Conservation (phyloP, 1,140 invertebrate species). For the Arion vulgaris region DNA sequence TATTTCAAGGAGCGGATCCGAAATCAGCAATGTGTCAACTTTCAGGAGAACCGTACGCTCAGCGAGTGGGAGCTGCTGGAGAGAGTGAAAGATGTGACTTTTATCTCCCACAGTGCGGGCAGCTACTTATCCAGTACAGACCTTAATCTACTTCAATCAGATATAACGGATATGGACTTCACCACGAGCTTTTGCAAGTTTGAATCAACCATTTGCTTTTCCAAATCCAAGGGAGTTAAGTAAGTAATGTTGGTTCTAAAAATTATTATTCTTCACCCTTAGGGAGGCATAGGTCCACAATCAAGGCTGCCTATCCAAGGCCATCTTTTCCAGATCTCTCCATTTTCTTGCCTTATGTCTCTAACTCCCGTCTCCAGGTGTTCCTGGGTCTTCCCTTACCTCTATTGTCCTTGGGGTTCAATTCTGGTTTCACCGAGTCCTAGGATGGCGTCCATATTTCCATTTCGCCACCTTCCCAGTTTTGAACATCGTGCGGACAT, state of each 20-base stretch:
- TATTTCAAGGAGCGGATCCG: constrained; percentile 81
- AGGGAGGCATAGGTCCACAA: too few relatives aligned
- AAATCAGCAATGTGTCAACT: constrained; percentile 22
- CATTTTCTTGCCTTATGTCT: too few relatives aligned
- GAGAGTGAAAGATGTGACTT: constrained; percentile 49
- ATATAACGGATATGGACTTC: constrained; percentile 82
- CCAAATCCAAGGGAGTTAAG: constrained; percentile 97
- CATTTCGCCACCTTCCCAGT: too few relatives aligned
- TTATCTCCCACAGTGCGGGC: constrained; percentile 39
- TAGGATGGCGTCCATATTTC: too few relatives aligned
- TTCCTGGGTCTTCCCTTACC: too few relatives aligned
- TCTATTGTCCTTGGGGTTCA: too few relatives aligned
- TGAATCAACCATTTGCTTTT: constrained; percentile 94
- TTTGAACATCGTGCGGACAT: too few relatives aligned
- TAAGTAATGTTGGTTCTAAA: constrained; percentile 77
- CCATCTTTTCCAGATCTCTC: too few relatives aligned
- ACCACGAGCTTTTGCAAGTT: constrained; percentile 78
- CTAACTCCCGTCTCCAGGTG: too few relatives aligned
- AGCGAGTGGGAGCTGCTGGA: constrained; percentile 49
- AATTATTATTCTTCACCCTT: too few relatives aligned
- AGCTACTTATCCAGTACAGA: constrained; percentile 56
- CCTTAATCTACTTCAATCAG: constrained; percentile 50
- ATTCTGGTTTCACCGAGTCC: too few relatives aligned
- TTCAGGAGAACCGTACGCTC: constrained; percentile 9
- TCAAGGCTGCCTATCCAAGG: too few relatives aligned